Evolutionary conservation across 2,797 vertebrate genomes (phyloP).

Genomic region (Microctenopoma lineatum): DNA sequence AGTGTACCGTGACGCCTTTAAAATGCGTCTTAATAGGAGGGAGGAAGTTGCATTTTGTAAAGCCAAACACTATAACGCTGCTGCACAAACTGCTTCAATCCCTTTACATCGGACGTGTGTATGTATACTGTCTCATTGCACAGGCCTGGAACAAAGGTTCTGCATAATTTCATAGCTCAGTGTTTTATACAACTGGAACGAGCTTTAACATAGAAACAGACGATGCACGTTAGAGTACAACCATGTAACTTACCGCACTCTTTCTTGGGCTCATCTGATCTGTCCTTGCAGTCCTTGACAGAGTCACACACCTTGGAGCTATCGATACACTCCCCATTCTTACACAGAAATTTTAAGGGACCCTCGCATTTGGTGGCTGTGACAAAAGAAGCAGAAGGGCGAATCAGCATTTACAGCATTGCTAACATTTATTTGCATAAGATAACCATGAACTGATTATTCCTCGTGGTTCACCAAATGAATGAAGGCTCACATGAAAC

Average conservation of each 20-base stretch:
- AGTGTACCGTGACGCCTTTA: constrained; percentile 36
- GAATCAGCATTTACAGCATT: neutral
- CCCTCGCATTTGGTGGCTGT: constrained; percentile 93
- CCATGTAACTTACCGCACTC: constrained; percentile 89
- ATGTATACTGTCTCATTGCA: constrained; percentile 1
- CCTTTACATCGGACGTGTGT: constrained; percentile 22
- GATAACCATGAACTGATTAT: constrained; percentile 1
- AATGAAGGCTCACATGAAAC: constrained; percentile 34
- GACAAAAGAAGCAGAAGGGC: constrained; percentile 34
- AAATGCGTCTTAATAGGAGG: constrained; percentile 52
- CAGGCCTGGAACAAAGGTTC: constrained; percentile 9
- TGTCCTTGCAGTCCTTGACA: constrained; percentile 94
- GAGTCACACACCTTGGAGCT: constrained; percentile 94
- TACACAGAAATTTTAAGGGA: constrained; percentile 94
- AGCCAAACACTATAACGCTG: constrained; percentile 48
- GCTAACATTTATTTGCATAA: constrained; percentile 8
- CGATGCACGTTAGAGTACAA: neutral
- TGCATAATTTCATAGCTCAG: neutral
- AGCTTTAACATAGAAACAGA: neutral
- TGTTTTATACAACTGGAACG: constrained; percentile 7
- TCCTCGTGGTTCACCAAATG: constrained; percentile 3
- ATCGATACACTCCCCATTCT: constrained; percentile 96
- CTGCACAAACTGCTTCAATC: constrained; percentile 39
- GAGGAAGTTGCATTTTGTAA: constrained; percentile 49
- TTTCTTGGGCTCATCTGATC: constrained; percentile 96